These are phyloP conservation scores for Synanthedon myopaeformis DNA, from an alignment of 2,888 invertebrate species.

Conservation along the genomic window DNA sequence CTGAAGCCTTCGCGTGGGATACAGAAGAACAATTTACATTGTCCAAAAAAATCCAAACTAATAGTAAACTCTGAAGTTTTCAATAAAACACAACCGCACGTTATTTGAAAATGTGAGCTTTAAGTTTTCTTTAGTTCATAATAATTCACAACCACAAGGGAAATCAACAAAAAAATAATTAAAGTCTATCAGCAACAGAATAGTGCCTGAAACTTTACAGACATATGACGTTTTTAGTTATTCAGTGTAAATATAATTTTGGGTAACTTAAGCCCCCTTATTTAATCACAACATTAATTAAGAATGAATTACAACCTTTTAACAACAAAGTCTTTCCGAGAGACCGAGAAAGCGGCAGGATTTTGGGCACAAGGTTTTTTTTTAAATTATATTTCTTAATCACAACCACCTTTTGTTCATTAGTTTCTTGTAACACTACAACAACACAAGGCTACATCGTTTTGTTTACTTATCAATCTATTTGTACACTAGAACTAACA, in stretches of 20 bases:
- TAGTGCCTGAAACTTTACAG: no score
- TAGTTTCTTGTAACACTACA: not conserved
- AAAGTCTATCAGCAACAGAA: no score
- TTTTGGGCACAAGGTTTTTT: slow-evolving; percentile 17
- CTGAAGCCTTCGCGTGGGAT: not conserved
- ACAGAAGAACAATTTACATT: not conserved
- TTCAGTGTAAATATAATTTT: slow-evolving; percentile 35
- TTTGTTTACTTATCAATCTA: slow-evolving; percentile 10
- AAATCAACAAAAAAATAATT: slow-evolving; percentile 28
- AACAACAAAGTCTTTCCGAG: slow-evolving; percentile 31
- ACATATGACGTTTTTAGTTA: slow-evolving; percentile 33
- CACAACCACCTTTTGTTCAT: slow-evolving; percentile 50
- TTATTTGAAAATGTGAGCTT: slow-evolving; percentile 32
- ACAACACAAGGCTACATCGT: slow-evolving; percentile 29
- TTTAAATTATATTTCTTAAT: slow-evolving; percentile 25
- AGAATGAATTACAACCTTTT: slow-evolving; percentile 51
- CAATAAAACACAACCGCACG: slow-evolving; percentile 27
- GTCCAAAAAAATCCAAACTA: not conserved
- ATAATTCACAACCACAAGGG: slow-evolving; percentile 61
- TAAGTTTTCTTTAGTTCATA: slow-evolving; percentile 46
- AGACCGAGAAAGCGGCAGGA: slow-evolving; percentile 22
- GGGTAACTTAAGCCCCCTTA: slow-evolving; percentile 23
- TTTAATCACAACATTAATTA: slow-evolving; percentile 52
- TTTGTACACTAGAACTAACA: slow-evolving; percentile 27
- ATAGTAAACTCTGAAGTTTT: not conserved